phyloP scores from a whole-genome alignment of 2,888 invertebrate genomes.

The Drosophila affinis region DNA sequence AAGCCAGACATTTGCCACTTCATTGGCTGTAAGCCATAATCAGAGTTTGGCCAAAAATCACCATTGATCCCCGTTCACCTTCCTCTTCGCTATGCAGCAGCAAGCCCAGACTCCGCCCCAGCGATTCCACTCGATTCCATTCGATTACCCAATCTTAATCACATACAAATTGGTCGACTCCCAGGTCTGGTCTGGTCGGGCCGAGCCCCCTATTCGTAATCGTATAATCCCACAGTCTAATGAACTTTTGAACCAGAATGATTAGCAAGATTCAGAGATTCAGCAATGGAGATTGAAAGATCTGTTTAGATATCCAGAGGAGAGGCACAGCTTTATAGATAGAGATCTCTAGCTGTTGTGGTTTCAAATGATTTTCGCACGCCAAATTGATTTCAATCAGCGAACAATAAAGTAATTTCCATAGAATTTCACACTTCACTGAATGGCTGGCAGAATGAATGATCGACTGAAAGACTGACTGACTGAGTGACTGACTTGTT shows the following conservation, averaged over 20 bases:
- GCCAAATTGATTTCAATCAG: conserved; percentile 73
- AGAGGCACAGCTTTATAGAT: neutral
- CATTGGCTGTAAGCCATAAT: conserved; percentile 3
- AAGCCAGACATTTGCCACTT: conserved; percentile 25
- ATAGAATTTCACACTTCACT: conserved; percentile 72
- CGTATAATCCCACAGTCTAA: conserved; percentile 11
- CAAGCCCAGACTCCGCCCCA: conserved; percentile 9
- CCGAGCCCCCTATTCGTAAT: neutral
- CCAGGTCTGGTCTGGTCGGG: no score
- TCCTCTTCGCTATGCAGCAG: conserved; percentile 5
- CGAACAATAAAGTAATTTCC: conserved; percentile 69
- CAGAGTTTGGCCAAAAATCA: neutral
- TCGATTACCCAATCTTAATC: conserved; percentile 39
- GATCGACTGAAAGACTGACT: conserved; percentile 4
- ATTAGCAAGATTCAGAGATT: conserved; percentile 40
- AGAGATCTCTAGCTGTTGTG: conserved; percentile 3
- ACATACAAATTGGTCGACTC: conserved; percentile 23
- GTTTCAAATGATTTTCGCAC: conserved; percentile 41
- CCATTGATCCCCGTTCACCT: conserved; percentile 30
- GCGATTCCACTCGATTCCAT: conserved; percentile 13
- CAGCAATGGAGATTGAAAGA: conserved; percentile 16
- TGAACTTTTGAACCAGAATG: conserved; percentile 70
- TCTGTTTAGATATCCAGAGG: neutral
- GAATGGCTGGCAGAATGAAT: conserved; percentile 21
- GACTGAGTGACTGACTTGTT: conserved; percentile 19